Evolutionary conservation across 2,113 vertebrate genomes (phyloP).

Genomic region (Coturnix japonica): DNA sequence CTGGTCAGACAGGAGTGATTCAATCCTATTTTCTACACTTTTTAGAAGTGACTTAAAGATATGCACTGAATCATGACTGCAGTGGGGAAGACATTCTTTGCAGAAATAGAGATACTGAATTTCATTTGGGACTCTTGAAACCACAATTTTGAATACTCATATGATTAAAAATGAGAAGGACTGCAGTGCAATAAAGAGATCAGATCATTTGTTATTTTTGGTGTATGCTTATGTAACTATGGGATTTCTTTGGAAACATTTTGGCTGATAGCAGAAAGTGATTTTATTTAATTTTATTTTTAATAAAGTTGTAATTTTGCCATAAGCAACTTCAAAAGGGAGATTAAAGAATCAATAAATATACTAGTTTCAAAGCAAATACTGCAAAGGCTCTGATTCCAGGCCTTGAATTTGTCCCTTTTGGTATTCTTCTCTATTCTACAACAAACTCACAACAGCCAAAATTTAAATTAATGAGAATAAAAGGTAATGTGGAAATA

Average conservation of each 20-base stretch:
- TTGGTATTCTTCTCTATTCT: background rate
- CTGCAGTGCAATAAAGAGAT: background rate
- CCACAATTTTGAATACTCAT: background rate
- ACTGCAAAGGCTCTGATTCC: background rate
- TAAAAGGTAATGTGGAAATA: background rate
- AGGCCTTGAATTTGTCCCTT: background rate
- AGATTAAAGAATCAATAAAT: background rate
- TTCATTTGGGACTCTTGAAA: background rate
- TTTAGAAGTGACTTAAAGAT: background rate
- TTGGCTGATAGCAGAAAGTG: background rate
- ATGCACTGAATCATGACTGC: background rate
- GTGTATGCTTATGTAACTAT: background rate
- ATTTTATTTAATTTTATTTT: background rate
- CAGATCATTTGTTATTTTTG: background rate
- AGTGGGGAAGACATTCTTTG: background rate
- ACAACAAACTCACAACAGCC: background rate
- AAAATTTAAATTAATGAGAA: conserved; percentile 12
- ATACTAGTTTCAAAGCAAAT: background rate
- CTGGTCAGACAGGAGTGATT: background rate
- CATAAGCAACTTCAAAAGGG: background rate
- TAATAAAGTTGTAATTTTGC: background rate
- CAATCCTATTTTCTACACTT: background rate
- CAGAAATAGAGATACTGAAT: background rate
- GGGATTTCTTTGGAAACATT: background rate
- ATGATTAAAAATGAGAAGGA: background rate